A percentile compares a stretch with the other conserved stretches of the same genome.
Evolutionary conservation across 1,140 invertebrate genomes (phyloP).

Genomic region (Phymastichus coffea): DNA sequence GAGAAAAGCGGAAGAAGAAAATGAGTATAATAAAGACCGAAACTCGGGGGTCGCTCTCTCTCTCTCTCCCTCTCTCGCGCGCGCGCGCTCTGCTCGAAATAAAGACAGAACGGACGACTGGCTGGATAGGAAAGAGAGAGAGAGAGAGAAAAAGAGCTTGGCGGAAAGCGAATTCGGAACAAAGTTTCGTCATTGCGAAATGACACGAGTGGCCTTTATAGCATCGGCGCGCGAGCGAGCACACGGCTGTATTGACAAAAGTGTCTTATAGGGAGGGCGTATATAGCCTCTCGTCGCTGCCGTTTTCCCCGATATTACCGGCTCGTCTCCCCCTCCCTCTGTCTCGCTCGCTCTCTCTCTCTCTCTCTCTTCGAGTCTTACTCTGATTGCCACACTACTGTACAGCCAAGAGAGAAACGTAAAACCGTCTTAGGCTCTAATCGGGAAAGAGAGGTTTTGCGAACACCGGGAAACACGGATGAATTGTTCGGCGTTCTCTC

Average conservation of each 20-base stretch:
- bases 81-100: no score
- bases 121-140: conserved; percentile 15
- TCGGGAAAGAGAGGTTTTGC: no score
- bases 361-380: no score
- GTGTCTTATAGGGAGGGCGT: conserved; percentile 49
- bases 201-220: conserved; percentile 60
- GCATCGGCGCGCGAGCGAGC: conserved; percentile 38
- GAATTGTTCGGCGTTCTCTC: no score
- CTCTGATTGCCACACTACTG: no score
- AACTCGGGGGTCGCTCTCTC: background rate
- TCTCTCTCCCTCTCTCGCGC: no score
- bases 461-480: no score
- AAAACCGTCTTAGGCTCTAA: conserved; percentile 44
- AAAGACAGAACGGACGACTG: background rate
- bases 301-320: conserved; percentile 55
- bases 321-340: conserved; percentile 28
- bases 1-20: conserved; percentile 19
- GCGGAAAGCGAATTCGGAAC: conserved; percentile 43
- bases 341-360: no score
- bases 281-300: conserved; percentile 21
- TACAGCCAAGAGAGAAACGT: conserved; percentile 39
- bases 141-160: conserved; percentile 25
- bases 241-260: conserved; percentile 55
- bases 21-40: conserved; percentile 20
- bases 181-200: conserved; percentile 60